Base-by-base conservation (phyloP, 2,113 vertebrate genomes). In the Austrofundulus limnaeus region DNA sequence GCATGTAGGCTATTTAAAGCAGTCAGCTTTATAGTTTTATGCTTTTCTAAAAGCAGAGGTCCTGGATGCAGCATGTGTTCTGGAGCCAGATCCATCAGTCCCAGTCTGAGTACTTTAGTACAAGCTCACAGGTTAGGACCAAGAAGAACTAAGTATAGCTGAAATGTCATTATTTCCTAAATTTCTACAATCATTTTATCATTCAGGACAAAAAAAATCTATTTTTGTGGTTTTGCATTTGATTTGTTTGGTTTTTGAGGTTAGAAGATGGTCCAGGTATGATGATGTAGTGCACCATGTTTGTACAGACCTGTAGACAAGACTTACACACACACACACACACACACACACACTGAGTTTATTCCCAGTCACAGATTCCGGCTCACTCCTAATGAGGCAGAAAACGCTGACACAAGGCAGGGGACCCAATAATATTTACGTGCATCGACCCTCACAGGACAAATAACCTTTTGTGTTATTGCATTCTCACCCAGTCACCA, bases 381-480 rank as follows among this genome's bases (percentile, higher is more conserved):
- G 34, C 53, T 76, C 51, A 15, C 45, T 54, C 63, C 62, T 88
- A 85, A 88, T 86, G 78, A 86, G 80, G 79, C 72, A 61, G 57
- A 63, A 75, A 80, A 70, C 2, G 80, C 86, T 88, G 86, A 88
- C 83, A 45, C 76, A 65, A 55, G 48, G 39, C 23, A 66, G 54
- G 56, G 41, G 66, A 75, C 61, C 50, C 80, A 80, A 21, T 85
- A 78, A 85, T 74, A 85, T 82, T 69, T 73, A 46, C 11, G 42
- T 31, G 48, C 70, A 69, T 25, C 34, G 72, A 77, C 69, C 75
- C 75, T 85, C 64, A 23, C 71, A 75, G 81, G 72, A 74, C 72
- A 68, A 85, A 84, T 83, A 83, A 83, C 82, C 84, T 81, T 81
- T 63, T 80, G 84, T 80, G 77, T 81, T 81, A 86, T 86, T 85